Conservation (phyloP, 2,888 invertebrate species). For the Drosophila greeni region DNA sequence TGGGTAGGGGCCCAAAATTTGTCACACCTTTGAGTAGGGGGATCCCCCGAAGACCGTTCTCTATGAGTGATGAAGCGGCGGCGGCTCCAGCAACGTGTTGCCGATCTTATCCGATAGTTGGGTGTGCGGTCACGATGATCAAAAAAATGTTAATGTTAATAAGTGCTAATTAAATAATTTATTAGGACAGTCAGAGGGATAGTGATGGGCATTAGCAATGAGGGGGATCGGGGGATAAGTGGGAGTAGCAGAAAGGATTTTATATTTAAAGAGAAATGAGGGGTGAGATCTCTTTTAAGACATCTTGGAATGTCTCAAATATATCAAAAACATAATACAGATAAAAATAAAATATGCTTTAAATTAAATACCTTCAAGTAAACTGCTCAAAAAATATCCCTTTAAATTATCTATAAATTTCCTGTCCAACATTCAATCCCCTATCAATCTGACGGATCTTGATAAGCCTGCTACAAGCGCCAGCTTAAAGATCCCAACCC, state of each 20-base stretch:
- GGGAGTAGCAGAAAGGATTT: no score
- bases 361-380: neutral
- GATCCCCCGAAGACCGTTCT: constrained; percentile 11
- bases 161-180: constrained; percentile 73
- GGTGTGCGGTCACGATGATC: constrained; percentile 63
- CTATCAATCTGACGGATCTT: constrained; percentile 38
- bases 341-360: neutral
- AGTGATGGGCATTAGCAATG: constrained; percentile 4
- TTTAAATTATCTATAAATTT: neutral
- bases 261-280: no score
- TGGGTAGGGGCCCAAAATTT: constrained; percentile 53
- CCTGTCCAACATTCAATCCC: constrained; percentile 1
- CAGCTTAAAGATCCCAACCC: constrained; percentile 13
- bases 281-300: no score
- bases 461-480: constrained; percentile 42
- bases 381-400: neutral
- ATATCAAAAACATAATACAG: neutral
- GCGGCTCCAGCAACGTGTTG: constrained; percentile 40
- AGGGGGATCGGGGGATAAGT: neutral
- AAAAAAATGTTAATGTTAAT: constrained; percentile 73
- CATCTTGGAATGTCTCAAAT: no score
- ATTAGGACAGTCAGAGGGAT: constrained; percentile 15
- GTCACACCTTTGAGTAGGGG: constrained; percentile 50
- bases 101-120: constrained; percentile 69
- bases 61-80: constrained; percentile 31